Evolutionary conservation across 2,113 vertebrate genomes (phyloP).

Genomic region (Brachyistius frenatus): DNA sequence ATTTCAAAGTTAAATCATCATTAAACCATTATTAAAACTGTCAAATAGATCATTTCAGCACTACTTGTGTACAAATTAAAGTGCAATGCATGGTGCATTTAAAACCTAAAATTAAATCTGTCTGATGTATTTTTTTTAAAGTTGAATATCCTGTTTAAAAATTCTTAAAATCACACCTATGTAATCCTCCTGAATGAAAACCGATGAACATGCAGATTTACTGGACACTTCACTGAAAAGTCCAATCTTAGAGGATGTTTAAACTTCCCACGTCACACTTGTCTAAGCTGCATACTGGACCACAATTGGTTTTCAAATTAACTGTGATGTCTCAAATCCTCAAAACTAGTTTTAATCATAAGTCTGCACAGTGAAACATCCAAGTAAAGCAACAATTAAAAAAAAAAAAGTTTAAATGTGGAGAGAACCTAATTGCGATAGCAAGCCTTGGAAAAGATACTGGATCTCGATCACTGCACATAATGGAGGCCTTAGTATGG

Average conservation of each 20-base stretch:
- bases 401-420: too few relatives aligned
- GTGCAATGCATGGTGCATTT: background rate
- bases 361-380: background rate
- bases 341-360: too few relatives aligned
- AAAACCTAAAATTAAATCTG: background rate
- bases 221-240: too few relatives aligned
- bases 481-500: too few relatives aligned
- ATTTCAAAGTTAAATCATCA: background rate
- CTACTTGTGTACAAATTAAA: background rate
- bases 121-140: background rate
- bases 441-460: background rate
- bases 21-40: background rate
- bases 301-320: too few relatives aligned
- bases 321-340: too few relatives aligned
- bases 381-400: background rate
- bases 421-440: too few relatives aligned
- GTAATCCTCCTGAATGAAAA: background rate
- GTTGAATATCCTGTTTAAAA: background rate
- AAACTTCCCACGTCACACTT: too few relatives aligned
- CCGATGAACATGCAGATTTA: background rate
- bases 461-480: background rate
- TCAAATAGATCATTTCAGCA: background rate
- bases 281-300: too few relatives aligned
- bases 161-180: background rate
- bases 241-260: too few relatives aligned